Conservation (phyloP, 2,113 vertebrate genomes). For the Dromas ardeola region DNA sequence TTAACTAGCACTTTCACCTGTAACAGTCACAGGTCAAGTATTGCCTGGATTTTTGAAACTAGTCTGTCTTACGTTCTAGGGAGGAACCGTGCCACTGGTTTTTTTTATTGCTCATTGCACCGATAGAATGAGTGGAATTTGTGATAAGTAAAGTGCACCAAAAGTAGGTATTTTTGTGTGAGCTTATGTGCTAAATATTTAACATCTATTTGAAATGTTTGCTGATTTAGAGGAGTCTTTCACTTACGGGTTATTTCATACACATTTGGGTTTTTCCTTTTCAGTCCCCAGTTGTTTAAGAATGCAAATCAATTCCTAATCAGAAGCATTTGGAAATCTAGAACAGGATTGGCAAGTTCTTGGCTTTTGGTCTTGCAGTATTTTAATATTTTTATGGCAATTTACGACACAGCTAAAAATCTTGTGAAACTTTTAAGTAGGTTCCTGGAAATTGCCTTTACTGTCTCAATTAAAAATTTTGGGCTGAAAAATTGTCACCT, state of each 20-base stretch:
- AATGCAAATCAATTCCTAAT: neutral
- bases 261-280: neutral
- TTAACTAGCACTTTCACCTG: neutral
- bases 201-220: neutral
- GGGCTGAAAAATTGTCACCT: neutral
- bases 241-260: neutral
- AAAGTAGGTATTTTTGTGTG: neutral
- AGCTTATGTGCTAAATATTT: neutral
- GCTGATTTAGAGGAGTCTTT: neutral
- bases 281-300: neutral
- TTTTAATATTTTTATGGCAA: neutral
- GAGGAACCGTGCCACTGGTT: neutral
- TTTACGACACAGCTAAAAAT: neutral
- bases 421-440: neutral
- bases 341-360: neutral
- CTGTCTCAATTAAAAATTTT: neutral
- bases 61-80: neutral
- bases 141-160: neutral
- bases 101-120: neutral
- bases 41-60: neutral
- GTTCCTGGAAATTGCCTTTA: neutral
- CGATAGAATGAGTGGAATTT: neutral
- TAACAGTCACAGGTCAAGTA: neutral
- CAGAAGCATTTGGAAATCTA: neutral
- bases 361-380: neutral